Conservation (phyloP, 2,797 vertebrate species). For the Mormyrops boulengeri region DNA sequence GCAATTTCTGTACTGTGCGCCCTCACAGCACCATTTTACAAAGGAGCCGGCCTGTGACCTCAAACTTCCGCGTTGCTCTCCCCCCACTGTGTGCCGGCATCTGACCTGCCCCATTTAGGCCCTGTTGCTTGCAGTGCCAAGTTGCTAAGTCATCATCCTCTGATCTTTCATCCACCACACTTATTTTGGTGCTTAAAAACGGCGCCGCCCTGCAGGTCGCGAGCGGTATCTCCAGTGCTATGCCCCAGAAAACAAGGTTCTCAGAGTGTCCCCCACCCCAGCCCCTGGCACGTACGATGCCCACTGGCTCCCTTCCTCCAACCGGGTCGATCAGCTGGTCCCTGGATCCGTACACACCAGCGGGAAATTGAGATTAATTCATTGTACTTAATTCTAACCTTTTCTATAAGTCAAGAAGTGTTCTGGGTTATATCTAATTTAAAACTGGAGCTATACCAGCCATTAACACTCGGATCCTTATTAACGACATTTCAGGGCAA, state of each 20-base stretch:
- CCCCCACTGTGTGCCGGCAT: not conserved
- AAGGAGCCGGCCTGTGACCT: not conserved
- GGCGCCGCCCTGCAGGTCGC: not conserved
- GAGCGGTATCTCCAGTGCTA: not conserved
- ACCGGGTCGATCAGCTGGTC: constrained; percentile 3
- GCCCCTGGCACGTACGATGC: not conserved
- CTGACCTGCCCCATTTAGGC: not conserved
- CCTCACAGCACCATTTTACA: not conserved
- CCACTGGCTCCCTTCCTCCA: not conserved
- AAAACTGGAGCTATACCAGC: constrained; percentile 53
- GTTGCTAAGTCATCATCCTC: not conserved
- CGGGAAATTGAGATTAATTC: constrained; percentile 55
- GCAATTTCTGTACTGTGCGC: not conserved
- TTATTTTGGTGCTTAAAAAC: not conserved
- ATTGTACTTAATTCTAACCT: constrained; percentile 63
- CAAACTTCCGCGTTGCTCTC: not conserved
- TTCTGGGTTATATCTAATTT: constrained; percentile 62
- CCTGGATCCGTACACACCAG: constrained; percentile 20
- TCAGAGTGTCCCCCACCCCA: not conserved
- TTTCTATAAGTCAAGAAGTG: constrained; percentile 53
- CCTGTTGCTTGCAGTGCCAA: not conserved
- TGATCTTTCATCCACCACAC: not conserved
- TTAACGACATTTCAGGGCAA: constrained; percentile 64
- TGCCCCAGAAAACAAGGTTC: not conserved
- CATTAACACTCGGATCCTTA: constrained; percentile 59